Base-by-base conservation (phyloP, 1,140 invertebrate genomes). In the Zaprionus capensis region DNA sequence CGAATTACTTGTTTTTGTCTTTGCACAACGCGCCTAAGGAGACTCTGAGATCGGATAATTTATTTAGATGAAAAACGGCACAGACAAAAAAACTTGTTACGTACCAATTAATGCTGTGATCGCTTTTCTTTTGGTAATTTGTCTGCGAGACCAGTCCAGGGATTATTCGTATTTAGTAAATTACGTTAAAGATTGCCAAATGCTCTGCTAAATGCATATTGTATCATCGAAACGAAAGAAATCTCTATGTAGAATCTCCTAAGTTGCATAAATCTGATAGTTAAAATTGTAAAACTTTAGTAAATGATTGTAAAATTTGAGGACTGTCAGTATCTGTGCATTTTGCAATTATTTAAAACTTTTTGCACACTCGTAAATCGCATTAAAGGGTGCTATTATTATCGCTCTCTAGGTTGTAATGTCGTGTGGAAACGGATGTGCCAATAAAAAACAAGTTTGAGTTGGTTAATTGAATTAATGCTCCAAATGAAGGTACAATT, bases 61-160 rank as follows among this genome's bases (percentile, higher is more conserved):
- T 53, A 65, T 65, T 65, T 41, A 41, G 34, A 26, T 56, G 36
- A 62, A 55, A 65, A 7, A 65, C 46, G 20, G 20, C 11, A 12
- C 14, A 24, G 9, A 38, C 38, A 28, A 34, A 65, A 65, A 65
- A 65, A 65, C 63, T 55, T 41, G 63, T 65, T 65, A 53, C 49
- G 63, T 56, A 51, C 28, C 63, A 51, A 64, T 65, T 55, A 65
- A 65, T 65, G 31, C 51, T 28, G 31, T 64, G 62, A 53, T 53
- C 34, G 9, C 53, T 65, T 65, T 65, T 55, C 63, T 65, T 65
- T 65, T 65, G 63, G 63, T 65, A 65, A 65, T 55, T 38, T 56
- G 36, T 34, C 24, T 22, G 22, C 15, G 15, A 56, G 49, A 65
- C 63, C 51, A 55, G 63, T 65, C 53, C 7, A 34, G 34, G 51